Conservation (phyloP, 1,140 invertebrate species). For the Drosophila gunungcola region DNA sequence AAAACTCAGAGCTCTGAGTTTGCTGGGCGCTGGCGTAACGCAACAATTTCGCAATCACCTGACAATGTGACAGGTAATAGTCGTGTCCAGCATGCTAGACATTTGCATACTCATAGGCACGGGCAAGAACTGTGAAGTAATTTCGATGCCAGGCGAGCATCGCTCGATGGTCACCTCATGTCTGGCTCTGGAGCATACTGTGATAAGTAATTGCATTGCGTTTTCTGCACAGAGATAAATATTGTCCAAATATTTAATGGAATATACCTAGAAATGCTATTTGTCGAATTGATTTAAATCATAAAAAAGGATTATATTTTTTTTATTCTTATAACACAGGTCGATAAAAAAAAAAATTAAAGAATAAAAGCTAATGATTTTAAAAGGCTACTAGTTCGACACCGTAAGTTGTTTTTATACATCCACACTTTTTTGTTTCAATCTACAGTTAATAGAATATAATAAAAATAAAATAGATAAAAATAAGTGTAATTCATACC, state of each 20-base stretch:
- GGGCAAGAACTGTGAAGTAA: slow-evolving; percentile 61
- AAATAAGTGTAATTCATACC: no score
- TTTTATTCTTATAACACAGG: no score
- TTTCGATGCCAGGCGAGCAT: slow-evolving; percentile 58
- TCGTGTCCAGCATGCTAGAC: slow-evolving; percentile 76
- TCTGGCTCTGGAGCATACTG: slow-evolving; percentile 63
- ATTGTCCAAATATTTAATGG: neutral
- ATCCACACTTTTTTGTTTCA: no score
- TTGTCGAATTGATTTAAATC: no score
- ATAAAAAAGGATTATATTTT: no score
- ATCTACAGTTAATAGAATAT: no score
- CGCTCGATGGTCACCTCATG: slow-evolving; percentile 34
- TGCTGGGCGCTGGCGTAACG: slow-evolving; percentile 69
- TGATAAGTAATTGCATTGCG: slow-evolving; percentile 82
- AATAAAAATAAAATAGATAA: no score
- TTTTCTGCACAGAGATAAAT: slow-evolving; percentile 26
- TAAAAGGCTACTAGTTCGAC: no score
- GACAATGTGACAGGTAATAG: slow-evolving; percentile 83
- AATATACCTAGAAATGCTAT: no score
- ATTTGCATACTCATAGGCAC: slow-evolving; percentile 64
- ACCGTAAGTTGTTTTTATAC: no score
- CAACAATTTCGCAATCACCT: slow-evolving; percentile 83
- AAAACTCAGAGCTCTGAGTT: neutral
- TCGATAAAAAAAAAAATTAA: no score
- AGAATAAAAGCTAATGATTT: no score